Conservation (phyloP, 2,113 vertebrate species). For the Pipra filicauda region DNA sequence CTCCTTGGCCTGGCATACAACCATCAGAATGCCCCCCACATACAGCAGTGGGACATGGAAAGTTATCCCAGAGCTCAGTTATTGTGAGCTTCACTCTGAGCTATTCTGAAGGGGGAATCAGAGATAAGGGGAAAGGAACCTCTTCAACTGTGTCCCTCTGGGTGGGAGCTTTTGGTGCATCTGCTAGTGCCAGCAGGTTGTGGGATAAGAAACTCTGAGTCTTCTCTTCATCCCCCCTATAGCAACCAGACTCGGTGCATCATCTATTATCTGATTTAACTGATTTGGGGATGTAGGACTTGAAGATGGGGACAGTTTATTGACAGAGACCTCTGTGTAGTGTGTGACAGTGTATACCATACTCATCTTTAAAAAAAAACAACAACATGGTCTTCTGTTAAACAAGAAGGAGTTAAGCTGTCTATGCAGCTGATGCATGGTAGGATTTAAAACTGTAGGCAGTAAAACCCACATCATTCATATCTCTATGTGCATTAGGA, state of each 20-base stretch:
- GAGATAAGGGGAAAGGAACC: not conserved
- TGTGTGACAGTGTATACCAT: not conserved
- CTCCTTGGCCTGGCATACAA: not conserved
- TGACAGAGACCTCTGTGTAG: not conserved
- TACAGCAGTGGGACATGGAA: not conserved
- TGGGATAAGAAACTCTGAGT: not conserved
- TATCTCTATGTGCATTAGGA: not conserved
- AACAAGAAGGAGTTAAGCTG: constrained; percentile 26
- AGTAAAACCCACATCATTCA: constrained; percentile 23
- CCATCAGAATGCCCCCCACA: not conserved
- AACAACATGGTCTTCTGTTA: not conserved
- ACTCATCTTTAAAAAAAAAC: not conserved
- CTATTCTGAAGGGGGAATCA: not conserved
- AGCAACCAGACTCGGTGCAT: not conserved
- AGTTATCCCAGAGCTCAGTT: not conserved
- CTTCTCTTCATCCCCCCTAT: not conserved
- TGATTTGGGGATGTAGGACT: not conserved
- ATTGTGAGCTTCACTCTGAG: not conserved
- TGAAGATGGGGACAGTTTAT: not conserved
- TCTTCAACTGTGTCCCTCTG: rapidly evolving
- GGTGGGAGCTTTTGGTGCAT: not conserved
- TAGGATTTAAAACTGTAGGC: constrained; percentile 46
- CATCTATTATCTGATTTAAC: not conserved
- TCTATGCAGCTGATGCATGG: not conserved
- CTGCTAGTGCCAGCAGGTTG: not conserved